Percentiles rank a stretch among this genome's conserved stretches.
Evolutionary conservation across 2,888 invertebrate species (phyloP).

Genomic region (Ditylenchus weischeri): DNA sequence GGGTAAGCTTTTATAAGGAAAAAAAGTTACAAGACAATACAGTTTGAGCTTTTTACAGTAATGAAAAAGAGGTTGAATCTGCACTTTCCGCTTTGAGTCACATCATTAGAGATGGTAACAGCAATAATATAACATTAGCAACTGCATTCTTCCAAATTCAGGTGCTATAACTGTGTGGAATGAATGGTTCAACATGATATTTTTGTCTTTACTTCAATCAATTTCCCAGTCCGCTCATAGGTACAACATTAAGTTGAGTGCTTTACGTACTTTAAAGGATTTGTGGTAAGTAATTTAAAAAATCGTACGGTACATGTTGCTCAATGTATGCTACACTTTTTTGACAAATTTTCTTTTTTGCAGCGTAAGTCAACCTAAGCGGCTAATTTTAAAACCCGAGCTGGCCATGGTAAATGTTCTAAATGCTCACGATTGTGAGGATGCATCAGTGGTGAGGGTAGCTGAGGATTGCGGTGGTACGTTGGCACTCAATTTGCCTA

Average conservation of each 20-base stretch:
- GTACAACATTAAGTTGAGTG: slow-evolving; percentile 59
- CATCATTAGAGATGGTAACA: slow-evolving; percentile 7
- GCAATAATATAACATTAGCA: slow-evolving; percentile 57
- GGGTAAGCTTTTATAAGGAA: too few relatives aligned
- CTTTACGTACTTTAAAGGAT: slow-evolving; percentile 78
- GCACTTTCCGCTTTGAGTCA: slow-evolving; percentile 14
- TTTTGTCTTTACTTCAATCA: slow-evolving; percentile 66
- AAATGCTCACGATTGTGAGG: slow-evolving; percentile 73
- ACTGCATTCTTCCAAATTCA: slow-evolving; percentile 59
- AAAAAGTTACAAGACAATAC: too few relatives aligned
- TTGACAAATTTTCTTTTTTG: slow-evolving; percentile 4
- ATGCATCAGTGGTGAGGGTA: slow-evolving; percentile 63
- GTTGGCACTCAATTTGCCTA: slow-evolving; percentile 77
- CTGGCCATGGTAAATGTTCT: slow-evolving; percentile 83
- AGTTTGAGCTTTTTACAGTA: slow-evolving; percentile 1
- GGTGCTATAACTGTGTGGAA: slow-evolving; percentile 63
- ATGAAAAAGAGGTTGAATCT: slow-evolving; percentile 22
- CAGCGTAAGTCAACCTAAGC: slow-evolving; percentile 65
- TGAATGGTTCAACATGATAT: slow-evolving; percentile 65
- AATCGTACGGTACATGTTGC: too few relatives aligned
- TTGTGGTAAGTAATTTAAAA: slow-evolving; percentile 70
- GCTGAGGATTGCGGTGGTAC: slow-evolving; percentile 79
- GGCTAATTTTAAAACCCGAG: slow-evolving; percentile 85
- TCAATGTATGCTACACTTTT: too few relatives aligned
- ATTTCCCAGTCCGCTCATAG: slow-evolving; percentile 4